Percentiles rank a stretch among this genome's conserved stretches.
These are phyloP conservation scores for Lypha dubia DNA, from an alignment of 2,888 invertebrate genomes.

Conservation along the genomic window DNA sequence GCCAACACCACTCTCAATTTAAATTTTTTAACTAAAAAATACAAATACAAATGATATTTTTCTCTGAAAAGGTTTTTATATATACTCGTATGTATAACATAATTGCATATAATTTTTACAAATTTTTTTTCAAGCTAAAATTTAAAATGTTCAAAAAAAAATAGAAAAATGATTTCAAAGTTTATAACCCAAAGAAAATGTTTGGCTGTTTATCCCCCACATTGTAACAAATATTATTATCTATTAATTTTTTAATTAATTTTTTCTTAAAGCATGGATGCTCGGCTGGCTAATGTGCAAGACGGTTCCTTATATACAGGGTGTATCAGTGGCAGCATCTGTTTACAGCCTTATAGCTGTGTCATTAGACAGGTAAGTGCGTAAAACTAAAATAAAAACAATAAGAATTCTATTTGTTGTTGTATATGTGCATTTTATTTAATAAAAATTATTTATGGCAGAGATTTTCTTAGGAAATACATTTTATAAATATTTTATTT, in stretches of 20 bases:
- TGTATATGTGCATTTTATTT: conserved; percentile 64
- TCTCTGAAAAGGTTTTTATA: too few relatives aligned
- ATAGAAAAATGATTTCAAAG: too few relatives aligned
- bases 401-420: conserved; percentile 28
- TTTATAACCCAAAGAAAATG: conserved; percentile 11
- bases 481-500: too few relatives aligned
- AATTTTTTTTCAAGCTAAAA: too few relatives aligned
- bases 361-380: conserved; percentile 93
- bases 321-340: conserved; percentile 96
- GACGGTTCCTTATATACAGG: conserved; percentile 97
- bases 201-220: conserved; percentile 22
- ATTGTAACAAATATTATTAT: conserved; percentile 36
- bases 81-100: too few relatives aligned
- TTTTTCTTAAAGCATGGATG: conserved; percentile 91
- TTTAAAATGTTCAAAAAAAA: too few relatives aligned
- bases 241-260: conserved; percentile 15
- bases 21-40: too few relatives aligned
- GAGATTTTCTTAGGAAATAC: conserved; percentile 12
- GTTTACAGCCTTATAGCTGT: conserved; percentile 98
- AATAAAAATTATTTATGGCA: too few relatives aligned
- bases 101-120: too few relatives aligned
- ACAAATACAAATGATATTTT: too few relatives aligned
- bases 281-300: conserved; percentile 98
- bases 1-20: too few relatives aligned
- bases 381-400: conserved; percentile 32